These are phyloP conservation scores for Phoronis australis DNA, from an alignment of 2,888 invertebrate species.

Conservation along the genomic window DNA sequence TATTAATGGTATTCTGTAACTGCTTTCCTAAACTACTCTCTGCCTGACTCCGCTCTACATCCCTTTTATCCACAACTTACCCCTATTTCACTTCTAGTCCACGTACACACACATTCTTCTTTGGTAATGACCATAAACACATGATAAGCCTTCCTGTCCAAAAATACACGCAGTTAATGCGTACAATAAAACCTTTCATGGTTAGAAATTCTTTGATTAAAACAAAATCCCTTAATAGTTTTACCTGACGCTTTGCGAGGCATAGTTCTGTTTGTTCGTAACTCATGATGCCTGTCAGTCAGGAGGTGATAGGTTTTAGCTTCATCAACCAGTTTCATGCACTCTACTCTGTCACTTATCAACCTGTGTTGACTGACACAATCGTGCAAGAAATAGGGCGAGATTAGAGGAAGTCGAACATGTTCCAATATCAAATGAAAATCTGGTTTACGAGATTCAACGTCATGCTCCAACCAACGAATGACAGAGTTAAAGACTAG, in stretches of 20 bases:
- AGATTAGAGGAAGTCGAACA: constrained; percentile 55
- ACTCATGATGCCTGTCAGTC: constrained; percentile 53
- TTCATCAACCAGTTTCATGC: constrained; percentile 53
- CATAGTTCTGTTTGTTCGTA: constrained; percentile 48
- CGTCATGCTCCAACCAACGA: constrained; percentile 53
- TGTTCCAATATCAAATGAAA: constrained; percentile 53
- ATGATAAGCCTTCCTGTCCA: no score
- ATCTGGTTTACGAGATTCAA: constrained; percentile 34
- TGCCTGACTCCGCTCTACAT: no score
- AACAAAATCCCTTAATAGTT: no score
- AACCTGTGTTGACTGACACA: constrained; percentile 51
- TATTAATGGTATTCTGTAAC: no score
- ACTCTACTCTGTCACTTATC: constrained; percentile 47
- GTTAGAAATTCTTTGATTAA: no score
- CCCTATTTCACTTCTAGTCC: no score
- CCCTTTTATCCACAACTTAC: no score
- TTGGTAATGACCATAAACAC: no score
- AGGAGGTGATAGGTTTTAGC: constrained; percentile 55
- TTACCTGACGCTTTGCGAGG: constrained; percentile 50
- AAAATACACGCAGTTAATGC: no score
- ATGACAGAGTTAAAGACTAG: constrained; percentile 55
- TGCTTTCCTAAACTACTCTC: no score
- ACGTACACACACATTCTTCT: no score
- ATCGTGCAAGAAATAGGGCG: constrained; percentile 56
- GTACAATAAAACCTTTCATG: no score